Base-by-base conservation (phyloP, 2,113 vertebrate species). In the Gulo gulo region DNA sequence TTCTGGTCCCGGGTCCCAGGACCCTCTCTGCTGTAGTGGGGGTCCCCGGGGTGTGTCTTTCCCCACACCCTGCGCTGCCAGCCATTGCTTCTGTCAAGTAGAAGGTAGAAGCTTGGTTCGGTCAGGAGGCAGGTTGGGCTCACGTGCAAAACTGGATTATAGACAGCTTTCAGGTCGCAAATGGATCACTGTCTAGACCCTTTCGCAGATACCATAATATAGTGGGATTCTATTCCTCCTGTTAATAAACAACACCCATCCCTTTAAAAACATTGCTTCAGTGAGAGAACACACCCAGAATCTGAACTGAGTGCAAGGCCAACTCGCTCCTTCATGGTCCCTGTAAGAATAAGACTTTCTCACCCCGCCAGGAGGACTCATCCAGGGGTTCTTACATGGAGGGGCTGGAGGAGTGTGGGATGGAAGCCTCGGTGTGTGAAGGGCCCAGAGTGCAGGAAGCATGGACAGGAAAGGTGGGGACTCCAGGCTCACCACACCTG, bases 401-500 rank as follows among this genome's bases (percentile, higher is more conserved):
- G 26, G 6, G 6, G 36, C 50, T 91, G 23, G 39, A 34, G 42
- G 52, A 57, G 3, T 6, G 12, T 21, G 36, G 29, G 69, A 39
- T 3, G 8, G 74, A 50, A 42, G 16, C 18, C 50, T 15, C 42
- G 0, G 1, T 4, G 13, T 1, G 1, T 24, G 59, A 67, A 57
- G 18, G 34, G 7, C 16, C 2, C 15, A 10, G 21, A 39, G 2
- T 6, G 0, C 1, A 0, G 5, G 36, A 8, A 4, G 23, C 10
- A 3, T 4, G n/a, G 34, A 9, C 36, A 15, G 34, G 34, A 61
- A 4, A 5, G 21, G 0, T 10, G 59, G 90, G 34, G 39, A 26
- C 3, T 42, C 24, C 7, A 42, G 34, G 71, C 26, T 23, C 79
- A 47, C 2, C 0, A n/a, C 11, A 5, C 9, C 36, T 36, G 34